These are phyloP conservation scores for Pteronura brasiliensis DNA, from an alignment of 2,113 vertebrate species.

Conservation along the genomic window DNA sequence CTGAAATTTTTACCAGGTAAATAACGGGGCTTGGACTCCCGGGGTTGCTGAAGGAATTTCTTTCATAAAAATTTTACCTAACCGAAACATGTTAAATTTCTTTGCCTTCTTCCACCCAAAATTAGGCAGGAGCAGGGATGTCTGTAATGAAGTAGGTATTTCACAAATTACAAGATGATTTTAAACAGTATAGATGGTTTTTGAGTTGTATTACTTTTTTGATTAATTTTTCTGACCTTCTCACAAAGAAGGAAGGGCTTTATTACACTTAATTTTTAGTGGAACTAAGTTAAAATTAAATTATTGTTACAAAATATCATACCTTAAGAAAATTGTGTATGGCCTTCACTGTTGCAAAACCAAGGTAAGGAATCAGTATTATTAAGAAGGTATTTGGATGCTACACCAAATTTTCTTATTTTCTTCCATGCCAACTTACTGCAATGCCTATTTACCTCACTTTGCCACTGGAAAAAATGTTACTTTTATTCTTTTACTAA, in stretches of 20 bases:
- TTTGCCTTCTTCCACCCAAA: not conserved
- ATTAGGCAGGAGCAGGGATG: not conserved
- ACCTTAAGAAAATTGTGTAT: not conserved
- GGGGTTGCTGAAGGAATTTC: not conserved
- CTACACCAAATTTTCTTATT: not conserved
- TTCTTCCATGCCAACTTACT: not conserved
- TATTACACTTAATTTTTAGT: constrained; percentile 36
- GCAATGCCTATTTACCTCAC: not conserved
- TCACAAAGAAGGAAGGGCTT: not conserved
- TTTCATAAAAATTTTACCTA: not conserved
- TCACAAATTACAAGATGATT: not conserved
- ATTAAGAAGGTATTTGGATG: not conserved
- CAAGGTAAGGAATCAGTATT: not conserved
- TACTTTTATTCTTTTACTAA: not conserved
- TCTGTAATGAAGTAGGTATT: not conserved
- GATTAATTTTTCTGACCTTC: not conserved
- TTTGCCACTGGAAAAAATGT: not conserved
- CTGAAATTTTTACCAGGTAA: constrained; percentile 6
- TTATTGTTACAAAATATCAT: not conserved
- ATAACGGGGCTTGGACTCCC: not conserved
- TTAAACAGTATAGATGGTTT: not conserved
- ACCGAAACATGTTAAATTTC: not conserved
- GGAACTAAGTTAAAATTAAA: constrained; percentile 20
- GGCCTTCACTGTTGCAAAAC: not conserved
- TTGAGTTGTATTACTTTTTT: not conserved